Evolutionary conservation across 2,113 vertebrate species (phyloP), one percentile per base, ranked within the genome.

Genomic region (Argyrosomus japonicus): DNA sequence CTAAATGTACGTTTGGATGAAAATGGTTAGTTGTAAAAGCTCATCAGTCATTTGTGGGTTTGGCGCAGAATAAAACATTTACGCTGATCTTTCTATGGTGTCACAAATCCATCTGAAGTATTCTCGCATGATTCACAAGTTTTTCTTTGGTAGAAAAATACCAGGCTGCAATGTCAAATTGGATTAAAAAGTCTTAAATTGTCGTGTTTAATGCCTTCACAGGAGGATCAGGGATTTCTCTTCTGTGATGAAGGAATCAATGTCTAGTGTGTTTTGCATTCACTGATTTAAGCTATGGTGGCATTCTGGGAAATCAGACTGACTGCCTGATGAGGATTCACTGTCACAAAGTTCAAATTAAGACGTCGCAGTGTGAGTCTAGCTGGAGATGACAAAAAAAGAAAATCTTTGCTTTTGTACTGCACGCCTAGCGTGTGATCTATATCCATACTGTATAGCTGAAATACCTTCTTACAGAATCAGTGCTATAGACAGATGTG

Each of bases 281-380:
- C 47, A 43, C 40, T 43, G 58, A 76, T 82, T 73, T 57, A 62
- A 83, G 69, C 82, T 56, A 19, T 25, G 23, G 47, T 15, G 50
- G 76, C 51, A 86, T 88, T 87, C 73, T 29, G 86, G 88, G 83
- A 88, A 91, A 91, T 85, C 68, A 75, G 62, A 85, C 40, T 62
- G 75, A 84, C 29, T 70, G 43, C 54, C 56, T 81, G 68, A 83
- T 78, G 75, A 81, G 87, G 45, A 68, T 71, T 83, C 63, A 47
- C 70, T 68, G 83, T 77, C 82, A 72, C 40, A 83, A 79, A 68
- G 56, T 85, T 73, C 53, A 85, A 86, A 88, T 88, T 23, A 77
- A 85, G 69, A 67, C 17, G 50, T 70, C 29, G 60, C 76, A 75
- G 21, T 43, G 64, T 27, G 12, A 85, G 63, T 81, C 82, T 14